Percentiles rank a stretch among this genome's conserved stretches.
Conservation (phyloP, 2,888 invertebrate genomes). For the Chrysina gloriosa region DNA sequence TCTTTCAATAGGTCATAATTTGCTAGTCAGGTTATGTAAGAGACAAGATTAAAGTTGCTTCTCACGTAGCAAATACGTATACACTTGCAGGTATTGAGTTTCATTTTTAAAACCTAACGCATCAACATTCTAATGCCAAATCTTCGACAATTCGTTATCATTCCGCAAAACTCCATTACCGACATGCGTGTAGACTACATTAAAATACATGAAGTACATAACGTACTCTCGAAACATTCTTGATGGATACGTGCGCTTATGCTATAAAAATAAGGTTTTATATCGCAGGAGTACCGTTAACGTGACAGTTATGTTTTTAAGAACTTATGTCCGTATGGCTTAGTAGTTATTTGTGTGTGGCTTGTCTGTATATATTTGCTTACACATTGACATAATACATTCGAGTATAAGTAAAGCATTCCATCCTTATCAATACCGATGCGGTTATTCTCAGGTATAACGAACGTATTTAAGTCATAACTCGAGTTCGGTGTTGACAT, state of each 20-base stretch:
- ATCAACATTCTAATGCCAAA: constrained; percentile 12
- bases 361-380: neutral
- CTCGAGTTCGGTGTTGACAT: neutral
- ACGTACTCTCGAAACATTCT: constrained; percentile 28
- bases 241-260: constrained; percentile 27
- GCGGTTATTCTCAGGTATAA: constrained; percentile 6
- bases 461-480: constrained; percentile 4
- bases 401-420: constrained; percentile 6
- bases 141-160: neutral
- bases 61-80: too few species aligned
- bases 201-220: constrained; percentile 33
- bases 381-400: neutral
- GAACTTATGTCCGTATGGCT: constrained; percentile 20
- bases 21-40: too few species aligned
- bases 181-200: neutral
- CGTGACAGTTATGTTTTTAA: constrained; percentile 36
- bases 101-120: too few species aligned
- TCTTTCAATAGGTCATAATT: too few species aligned
- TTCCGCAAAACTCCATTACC: neutral
- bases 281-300: constrained; percentile 28
- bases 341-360: constrained; percentile 7
- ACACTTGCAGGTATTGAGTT: too few species aligned
- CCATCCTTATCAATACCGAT: constrained; percentile 5
- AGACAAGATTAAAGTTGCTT: too few species aligned
- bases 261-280: constrained; percentile 35